Evolutionary conservation across 2,888 invertebrate species (phyloP).

Genomic region (Torymus texanus): DNA sequence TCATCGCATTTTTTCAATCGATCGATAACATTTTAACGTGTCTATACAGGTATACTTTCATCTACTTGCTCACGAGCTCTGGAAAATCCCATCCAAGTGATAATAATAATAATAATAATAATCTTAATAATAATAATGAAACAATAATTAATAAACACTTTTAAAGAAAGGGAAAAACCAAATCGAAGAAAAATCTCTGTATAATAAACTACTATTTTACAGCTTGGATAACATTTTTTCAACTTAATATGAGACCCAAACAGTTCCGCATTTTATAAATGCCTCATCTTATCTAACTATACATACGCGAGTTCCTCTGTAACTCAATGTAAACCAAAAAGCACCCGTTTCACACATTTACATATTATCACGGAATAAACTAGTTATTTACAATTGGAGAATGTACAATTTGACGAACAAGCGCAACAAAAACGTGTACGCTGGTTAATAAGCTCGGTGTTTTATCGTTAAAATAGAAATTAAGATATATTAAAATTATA

Average conservation of each 20-base stretch:
- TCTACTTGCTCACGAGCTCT: constrained; percentile 34
- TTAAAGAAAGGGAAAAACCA: not conserved
- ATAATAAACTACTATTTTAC: constrained; percentile 24
- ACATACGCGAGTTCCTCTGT: not conserved
- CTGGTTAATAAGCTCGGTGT: constrained; percentile 53
- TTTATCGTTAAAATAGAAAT: constrained; percentile 24
- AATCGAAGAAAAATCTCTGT: not conserved
- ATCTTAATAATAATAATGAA: constrained; percentile 15
- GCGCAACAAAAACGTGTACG: constrained; percentile 44
- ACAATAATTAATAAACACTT: constrained; percentile 34
- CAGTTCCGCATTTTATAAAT: constrained; percentile 20
- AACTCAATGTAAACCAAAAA: constrained; percentile 39
- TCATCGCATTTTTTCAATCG: constrained; percentile 16
- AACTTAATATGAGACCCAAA: constrained; percentile 12
- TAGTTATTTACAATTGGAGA: constrained; percentile 56
- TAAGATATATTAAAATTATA: not conserved
- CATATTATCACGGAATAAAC: constrained; percentile 50
- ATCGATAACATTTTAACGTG: constrained; percentile 40
- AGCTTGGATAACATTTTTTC: constrained; percentile 25
- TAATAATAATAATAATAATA: constrained; percentile 28
- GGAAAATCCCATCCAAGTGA: constrained; percentile 41
- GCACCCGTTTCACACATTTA: constrained; percentile 52
- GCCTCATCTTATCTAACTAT: constrained; percentile 24
- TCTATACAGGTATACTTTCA: constrained; percentile 46
- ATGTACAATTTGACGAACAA: constrained; percentile 52